phyloP scores from a whole-genome alignment of 2,797 vertebrate species.

The Chromis chromis region DNA sequence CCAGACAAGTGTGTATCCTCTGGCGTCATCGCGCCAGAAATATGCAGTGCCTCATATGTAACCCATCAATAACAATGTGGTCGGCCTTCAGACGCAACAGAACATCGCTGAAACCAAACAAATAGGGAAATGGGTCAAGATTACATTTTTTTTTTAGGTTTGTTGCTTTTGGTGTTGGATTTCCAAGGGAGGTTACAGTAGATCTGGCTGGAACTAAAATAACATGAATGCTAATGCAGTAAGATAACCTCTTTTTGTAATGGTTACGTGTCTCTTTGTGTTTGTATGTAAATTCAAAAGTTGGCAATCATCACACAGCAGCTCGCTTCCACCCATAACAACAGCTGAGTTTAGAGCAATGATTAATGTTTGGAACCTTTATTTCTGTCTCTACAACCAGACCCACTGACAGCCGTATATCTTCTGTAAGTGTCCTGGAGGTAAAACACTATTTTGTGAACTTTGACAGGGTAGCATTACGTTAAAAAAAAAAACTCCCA shows the following conservation, averaged over 20 bases:
- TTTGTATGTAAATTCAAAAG: conserved; percentile 18
- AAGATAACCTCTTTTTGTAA: background rate
- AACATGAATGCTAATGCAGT: background rate
- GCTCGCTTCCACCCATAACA: conserved; percentile 43
- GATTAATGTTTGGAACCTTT: background rate
- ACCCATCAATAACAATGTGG: background rate
- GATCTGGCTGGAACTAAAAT: background rate
- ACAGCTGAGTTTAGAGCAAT: conserved; percentile 2
- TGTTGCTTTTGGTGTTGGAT: background rate
- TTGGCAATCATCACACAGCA: conserved; percentile 17
- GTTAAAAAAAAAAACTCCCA: too few relatives aligned
- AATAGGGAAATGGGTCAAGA: background rate
- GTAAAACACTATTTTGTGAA: conserved; percentile 9
- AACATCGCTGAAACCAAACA: background rate
- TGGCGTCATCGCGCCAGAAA: conserved; percentile 17
- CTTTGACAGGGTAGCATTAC: background rate
- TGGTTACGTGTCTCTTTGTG: conserved; percentile 8
- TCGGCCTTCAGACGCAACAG: background rate
- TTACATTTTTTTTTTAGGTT: too few relatives aligned
- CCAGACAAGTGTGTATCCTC: background rate
- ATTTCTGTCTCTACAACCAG: background rate
- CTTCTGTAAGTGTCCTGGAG: conserved; percentile 21
- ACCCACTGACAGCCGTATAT: conserved; percentile 8
- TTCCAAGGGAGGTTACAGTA: background rate
- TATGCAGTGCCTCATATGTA: background rate